Conservation (phyloP, 2,797 vertebrate genomes). For the Sebastes taczanowskii region DNA sequence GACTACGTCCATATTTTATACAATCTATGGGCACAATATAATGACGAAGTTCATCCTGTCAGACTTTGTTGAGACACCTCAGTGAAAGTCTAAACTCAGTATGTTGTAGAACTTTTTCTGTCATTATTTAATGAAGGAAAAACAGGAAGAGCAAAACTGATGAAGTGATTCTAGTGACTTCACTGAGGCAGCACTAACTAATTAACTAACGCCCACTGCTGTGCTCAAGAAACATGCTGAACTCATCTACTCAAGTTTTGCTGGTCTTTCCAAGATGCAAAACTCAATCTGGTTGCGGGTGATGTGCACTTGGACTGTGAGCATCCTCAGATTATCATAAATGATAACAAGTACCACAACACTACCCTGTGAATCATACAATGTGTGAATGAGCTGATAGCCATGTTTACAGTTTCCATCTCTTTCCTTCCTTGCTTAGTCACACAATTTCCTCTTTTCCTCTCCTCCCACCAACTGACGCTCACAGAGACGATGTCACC, state of each 20-base stretch:
- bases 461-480: conserved; percentile 39
- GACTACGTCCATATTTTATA: too few relatives aligned
- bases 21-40: not conserved
- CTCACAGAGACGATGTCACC: conserved; percentile 7
- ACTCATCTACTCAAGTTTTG: not conserved
- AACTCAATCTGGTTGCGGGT: not conserved
- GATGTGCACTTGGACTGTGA: not conserved
- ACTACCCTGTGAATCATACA: conserved; percentile 22
- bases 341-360: not conserved
- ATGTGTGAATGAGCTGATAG: conserved; percentile 27
- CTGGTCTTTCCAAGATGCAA: not conserved
- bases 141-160: not conserved
- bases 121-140: not conserved
- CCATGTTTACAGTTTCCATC: conserved; percentile 32
- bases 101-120: not conserved
- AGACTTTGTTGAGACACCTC: not conserved
- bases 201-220: not conserved
- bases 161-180: not conserved
- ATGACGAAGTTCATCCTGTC: not conserved
- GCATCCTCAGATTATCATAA: conserved; percentile 11
- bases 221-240: not conserved
- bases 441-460: conserved; percentile 39
- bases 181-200: not conserved
- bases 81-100: not conserved
- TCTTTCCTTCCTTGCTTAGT: conserved; percentile 24